A percentile compares a stretch with the other conserved stretches of the same genome.
Conservation (phyloP, 2,797 vertebrate species). For the Aulostomus chinensis region DNA sequence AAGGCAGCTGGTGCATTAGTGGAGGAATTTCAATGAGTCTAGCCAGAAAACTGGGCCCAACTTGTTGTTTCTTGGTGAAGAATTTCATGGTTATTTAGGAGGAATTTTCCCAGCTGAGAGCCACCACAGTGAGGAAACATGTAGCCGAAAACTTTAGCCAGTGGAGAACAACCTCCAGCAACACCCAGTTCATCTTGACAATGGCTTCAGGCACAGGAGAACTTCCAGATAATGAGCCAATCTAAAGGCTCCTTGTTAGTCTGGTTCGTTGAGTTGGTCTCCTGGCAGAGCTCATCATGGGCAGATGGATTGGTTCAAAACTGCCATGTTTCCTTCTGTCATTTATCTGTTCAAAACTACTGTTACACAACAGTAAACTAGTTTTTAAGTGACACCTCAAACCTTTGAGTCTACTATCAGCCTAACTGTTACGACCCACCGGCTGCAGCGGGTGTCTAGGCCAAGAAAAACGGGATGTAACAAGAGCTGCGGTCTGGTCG, state of each 20-base stretch:
- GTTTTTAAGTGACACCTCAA: too few species aligned
- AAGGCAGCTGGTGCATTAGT: conserved; percentile 27
- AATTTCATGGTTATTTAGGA: conserved; percentile 33
- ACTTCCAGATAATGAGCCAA: background rate
- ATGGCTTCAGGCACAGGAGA: background rate
- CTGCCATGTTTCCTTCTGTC: too few species aligned
- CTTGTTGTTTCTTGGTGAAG: conserved; percentile 14
- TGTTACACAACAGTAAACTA: too few species aligned
- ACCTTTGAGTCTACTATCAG: too few species aligned
- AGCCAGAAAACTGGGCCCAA: conserved; percentile 19
- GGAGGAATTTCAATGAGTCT: conserved; percentile 53
- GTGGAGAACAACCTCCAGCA: background rate
- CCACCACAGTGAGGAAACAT: background rate
- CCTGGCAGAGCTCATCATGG: too few species aligned
- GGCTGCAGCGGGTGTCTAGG: too few species aligned
- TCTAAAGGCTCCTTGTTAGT: background rate
- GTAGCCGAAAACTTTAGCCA: background rate
- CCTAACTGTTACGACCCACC: too few species aligned
- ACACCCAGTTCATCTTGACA: background rate
- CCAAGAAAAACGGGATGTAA: too few species aligned
- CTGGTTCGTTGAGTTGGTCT: too few species aligned
- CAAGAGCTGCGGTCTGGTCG: too few species aligned
- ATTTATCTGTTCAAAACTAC: too few species aligned
- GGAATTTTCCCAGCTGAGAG: conserved; percentile 33
- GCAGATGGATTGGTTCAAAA: background rate